Conservation (phyloP, 2,888 invertebrate species). For the Sialis lutaria region DNA sequence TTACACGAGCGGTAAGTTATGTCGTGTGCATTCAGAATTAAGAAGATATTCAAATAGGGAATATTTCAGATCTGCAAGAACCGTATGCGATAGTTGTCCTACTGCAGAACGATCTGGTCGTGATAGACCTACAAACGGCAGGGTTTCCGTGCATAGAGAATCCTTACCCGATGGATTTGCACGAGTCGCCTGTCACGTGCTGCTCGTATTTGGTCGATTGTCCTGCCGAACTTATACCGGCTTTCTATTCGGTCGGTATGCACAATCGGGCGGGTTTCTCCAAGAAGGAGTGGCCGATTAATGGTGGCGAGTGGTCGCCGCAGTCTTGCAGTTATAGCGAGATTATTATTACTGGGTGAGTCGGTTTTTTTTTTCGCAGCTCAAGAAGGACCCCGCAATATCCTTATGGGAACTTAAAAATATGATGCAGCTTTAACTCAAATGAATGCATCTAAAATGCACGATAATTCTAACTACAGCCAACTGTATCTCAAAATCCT, state of each 20-base stretch:
- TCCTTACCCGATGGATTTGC: slow-evolving; percentile 98
- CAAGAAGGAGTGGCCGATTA: slow-evolving; percentile 89
- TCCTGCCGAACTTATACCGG: slow-evolving; percentile 93
- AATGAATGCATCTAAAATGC: too few species aligned
- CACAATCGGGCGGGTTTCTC: slow-evolving; percentile 70
- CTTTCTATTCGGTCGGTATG: slow-evolving; percentile 88
- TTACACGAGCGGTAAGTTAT: slow-evolving; percentile 64
- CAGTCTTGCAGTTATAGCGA: slow-evolving; percentile 95
- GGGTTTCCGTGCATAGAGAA: slow-evolving; percentile 99
- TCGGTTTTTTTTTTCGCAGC: too few species aligned
- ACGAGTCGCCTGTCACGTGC: slow-evolving; percentile 96
- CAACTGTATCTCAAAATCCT: too few species aligned
- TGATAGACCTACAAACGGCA: slow-evolving; percentile 86
- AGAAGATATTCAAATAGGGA: too few species aligned
- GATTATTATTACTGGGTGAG: slow-evolving; percentile 92
- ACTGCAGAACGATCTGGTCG: slow-evolving; percentile 92
- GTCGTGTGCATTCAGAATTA: too few species aligned
- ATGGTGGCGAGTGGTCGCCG: slow-evolving; percentile 92
- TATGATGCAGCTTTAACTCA: too few species aligned
- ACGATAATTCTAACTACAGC: too few species aligned
- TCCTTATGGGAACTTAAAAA: too few species aligned
- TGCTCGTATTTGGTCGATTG: slow-evolving; percentile 96
- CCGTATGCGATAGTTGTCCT: slow-evolving; percentile 96
- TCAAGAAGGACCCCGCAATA: too few species aligned
- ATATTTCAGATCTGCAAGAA: slow-evolving; percentile 72